Conservation (phyloP, 2,797 vertebrate species). For the Pseudochaenichthys georgianus region DNA sequence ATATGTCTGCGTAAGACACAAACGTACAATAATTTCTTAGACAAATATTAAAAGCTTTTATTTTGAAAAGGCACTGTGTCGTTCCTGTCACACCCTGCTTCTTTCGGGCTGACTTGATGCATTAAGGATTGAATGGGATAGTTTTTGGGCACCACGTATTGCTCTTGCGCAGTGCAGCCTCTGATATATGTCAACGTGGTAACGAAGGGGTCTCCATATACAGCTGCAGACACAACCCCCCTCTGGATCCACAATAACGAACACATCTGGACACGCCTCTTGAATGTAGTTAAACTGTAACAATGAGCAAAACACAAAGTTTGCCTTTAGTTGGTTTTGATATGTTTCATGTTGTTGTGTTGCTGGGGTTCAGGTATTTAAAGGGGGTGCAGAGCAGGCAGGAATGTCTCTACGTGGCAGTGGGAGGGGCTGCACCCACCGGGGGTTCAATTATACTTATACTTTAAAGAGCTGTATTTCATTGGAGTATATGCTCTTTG, state of each 20-base stretch:
- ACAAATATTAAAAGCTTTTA: neutral
- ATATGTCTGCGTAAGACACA: fast-evolving
- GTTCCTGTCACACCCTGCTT: neutral
- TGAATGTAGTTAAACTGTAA: neutral
- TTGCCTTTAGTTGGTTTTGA: neutral
- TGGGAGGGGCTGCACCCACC: slow-evolving; percentile 47
- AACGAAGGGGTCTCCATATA: slow-evolving; percentile 58
- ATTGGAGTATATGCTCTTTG: neutral
- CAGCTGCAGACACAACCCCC: slow-evolving; percentile 19
- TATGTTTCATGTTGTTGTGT: neutral
- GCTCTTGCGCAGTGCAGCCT: slow-evolving; percentile 76
- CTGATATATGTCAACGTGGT: slow-evolving; percentile 86
- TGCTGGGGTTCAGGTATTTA: neutral
- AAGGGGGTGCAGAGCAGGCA: slow-evolving; percentile 12
- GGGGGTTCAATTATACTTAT: slow-evolving; percentile 57
- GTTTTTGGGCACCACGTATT: slow-evolving; percentile 76
- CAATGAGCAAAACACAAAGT: neutral
- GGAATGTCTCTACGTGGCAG: slow-evolving; percentile 83
- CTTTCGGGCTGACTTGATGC: slow-evolving; percentile 27
- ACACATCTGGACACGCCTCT: slow-evolving; percentile 4
- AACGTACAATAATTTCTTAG: fast-evolving
- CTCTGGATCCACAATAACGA: neutral
- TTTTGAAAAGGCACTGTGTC: slow-evolving; percentile 8
- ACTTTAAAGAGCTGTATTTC: neutral
- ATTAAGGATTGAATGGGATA: slow-evolving; percentile 46